Evolutionary conservation across 2,888 invertebrate genomes (phyloP).

Genomic region (Smittia sp.): DNA sequence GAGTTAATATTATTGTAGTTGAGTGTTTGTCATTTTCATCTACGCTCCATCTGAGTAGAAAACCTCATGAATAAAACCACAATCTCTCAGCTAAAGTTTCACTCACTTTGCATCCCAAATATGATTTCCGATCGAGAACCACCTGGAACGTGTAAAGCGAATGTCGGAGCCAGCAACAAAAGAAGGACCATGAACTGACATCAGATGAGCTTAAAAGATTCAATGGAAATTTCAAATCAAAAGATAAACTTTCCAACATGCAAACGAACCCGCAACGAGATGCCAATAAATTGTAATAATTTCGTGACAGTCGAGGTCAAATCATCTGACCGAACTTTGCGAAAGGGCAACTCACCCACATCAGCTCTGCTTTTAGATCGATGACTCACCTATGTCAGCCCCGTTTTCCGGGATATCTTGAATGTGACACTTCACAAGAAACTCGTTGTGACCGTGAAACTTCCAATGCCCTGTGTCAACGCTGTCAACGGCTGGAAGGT

Average conservation of each 20-base stretch:
- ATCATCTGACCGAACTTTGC: too few relatives aligned
- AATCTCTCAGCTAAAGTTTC: constrained; percentile 25
- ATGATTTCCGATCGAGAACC: constrained; percentile 56
- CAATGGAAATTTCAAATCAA: not conserved
- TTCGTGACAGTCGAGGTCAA: too few relatives aligned
- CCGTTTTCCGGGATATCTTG: constrained; percentile 92
- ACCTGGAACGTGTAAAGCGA: constrained; percentile 48
- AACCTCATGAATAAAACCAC: constrained; percentile 31
- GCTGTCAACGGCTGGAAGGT: constrained; percentile 58
- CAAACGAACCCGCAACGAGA: too few relatives aligned
- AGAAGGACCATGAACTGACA: constrained; percentile 68
- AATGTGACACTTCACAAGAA: constrained; percentile 71
- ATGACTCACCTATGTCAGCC: constrained; percentile 63
- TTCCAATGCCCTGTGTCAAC: constrained; percentile 59
- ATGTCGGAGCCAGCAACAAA: constrained; percentile 57
- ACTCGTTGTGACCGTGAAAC: constrained; percentile 76
- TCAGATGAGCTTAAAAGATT: constrained; percentile 62
- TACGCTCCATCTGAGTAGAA: constrained; percentile 54
- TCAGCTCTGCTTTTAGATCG: not conserved
- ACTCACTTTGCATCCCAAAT: constrained; percentile 57
- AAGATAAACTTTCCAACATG: not conserved
- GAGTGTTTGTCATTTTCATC: constrained; percentile 58
- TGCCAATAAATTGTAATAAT: too few relatives aligned
- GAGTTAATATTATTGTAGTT: constrained; percentile 63
- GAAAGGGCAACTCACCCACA: not conserved